These are phyloP conservation scores for Bufo bufo DNA, from an alignment of 2,113 vertebrate genomes.

Conservation along the genomic window DNA sequence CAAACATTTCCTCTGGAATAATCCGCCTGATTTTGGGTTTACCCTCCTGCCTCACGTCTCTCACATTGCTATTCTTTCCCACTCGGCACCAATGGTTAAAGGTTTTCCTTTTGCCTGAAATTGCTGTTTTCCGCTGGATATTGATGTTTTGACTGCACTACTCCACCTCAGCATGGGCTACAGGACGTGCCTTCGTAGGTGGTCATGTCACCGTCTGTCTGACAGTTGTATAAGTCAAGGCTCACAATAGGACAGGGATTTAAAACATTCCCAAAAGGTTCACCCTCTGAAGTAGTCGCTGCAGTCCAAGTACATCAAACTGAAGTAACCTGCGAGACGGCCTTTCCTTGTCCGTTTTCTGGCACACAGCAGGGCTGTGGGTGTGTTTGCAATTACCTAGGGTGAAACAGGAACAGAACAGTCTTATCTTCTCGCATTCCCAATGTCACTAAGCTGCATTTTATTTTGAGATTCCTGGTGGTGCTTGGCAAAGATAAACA, in stretches of 20 bases:
- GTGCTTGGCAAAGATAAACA: slow-evolving; percentile 99
- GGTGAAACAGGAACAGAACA: slow-evolving; percentile 88
- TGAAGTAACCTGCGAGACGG: slow-evolving; percentile 59
- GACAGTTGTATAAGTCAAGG: slow-evolving; percentile 15
- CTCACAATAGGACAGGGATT: slow-evolving; percentile 35
- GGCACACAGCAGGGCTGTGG: slow-evolving; percentile 73
- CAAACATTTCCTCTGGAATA: neutral
- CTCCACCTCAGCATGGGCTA: slow-evolving; percentile 34
- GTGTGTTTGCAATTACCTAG: slow-evolving; percentile 78
- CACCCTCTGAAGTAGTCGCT: neutral
- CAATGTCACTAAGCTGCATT: slow-evolving; percentile 86
- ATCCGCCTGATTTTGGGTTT: neutral
- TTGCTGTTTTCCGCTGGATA: slow-evolving; percentile 50
- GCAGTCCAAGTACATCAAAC: slow-evolving; percentile 40
- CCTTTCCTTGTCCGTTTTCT: slow-evolving; percentile 68
- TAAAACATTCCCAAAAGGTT: slow-evolving; percentile 16
- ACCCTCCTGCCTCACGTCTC: neutral
- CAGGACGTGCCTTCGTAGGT: slow-evolving; percentile 35
- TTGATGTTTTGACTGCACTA: slow-evolving; percentile 47
- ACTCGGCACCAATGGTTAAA: neutral
- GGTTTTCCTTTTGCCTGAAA: slow-evolving; percentile 12
- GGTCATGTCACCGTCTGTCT: slow-evolving; percentile 18
- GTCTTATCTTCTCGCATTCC: slow-evolving; percentile 87
- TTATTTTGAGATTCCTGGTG: slow-evolving; percentile 99
- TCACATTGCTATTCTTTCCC: slow-evolving; percentile 1